These are phyloP conservation scores for Spisula solida DNA, from an alignment of 2,888 invertebrate species.

Conservation along the genomic window DNA sequence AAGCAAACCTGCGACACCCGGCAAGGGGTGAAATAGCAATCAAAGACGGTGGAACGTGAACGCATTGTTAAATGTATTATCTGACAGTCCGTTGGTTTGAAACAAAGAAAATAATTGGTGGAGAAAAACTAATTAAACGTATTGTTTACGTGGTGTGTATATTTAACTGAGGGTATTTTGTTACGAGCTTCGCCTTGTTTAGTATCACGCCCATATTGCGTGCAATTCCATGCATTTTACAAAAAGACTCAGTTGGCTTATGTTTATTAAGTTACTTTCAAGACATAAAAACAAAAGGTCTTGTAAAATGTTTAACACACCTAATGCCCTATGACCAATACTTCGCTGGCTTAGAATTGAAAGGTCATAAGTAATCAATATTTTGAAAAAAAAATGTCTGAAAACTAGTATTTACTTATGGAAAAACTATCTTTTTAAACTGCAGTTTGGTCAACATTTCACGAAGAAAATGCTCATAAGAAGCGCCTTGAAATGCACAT, in stretches of 20 bases:
- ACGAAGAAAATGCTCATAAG: too few species aligned
- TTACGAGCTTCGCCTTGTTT: background rate
- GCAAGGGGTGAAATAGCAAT: background rate
- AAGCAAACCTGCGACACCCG: background rate
- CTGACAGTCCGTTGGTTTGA: background rate
- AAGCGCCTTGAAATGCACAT: too few species aligned
- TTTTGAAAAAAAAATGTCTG: too few species aligned
- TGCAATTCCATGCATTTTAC: background rate
- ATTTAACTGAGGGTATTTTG: background rate
- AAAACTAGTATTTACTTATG: too few species aligned
- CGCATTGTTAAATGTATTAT: background rate
- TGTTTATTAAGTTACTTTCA: background rate
- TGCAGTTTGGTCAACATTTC: too few species aligned
- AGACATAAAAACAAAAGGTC: background rate
- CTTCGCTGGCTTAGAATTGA: too few species aligned
- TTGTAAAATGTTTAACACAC: too few species aligned
- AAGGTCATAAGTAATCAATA: too few species aligned
- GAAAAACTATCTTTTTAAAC: too few species aligned
- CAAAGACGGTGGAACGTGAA: background rate
- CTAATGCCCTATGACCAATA: too few species aligned
- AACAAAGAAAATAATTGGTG: background rate
- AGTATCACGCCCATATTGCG: background rate
- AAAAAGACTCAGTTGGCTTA: background rate
- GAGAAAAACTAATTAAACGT: conserved; percentile 2
- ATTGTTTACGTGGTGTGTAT: background rate